These are phyloP conservation scores for Cyclophora albipunctata DNA, from an alignment of 2,888 invertebrate species.

Conservation along the genomic window DNA sequence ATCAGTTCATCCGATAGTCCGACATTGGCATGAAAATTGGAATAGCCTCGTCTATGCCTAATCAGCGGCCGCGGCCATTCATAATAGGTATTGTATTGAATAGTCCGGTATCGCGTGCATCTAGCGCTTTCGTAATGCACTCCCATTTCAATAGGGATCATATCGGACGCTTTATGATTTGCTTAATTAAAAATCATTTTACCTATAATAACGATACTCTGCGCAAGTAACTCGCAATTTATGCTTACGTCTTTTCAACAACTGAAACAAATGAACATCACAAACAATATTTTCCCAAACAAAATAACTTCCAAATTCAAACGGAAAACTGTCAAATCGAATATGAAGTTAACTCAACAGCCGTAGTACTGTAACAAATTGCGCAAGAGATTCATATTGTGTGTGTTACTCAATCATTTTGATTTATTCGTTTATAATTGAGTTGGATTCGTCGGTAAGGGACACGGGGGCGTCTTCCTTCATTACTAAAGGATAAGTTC, in stretches of 20 bases:
- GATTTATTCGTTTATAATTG: constrained; percentile 64
- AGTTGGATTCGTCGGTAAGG: constrained; percentile 40
- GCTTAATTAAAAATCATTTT: constrained; percentile 9
- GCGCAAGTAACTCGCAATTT: too few species aligned
- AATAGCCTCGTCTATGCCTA: not conserved
- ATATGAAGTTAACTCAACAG: constrained; percentile 1
- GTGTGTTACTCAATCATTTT: constrained; percentile 39
- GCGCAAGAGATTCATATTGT: constrained; percentile 11
- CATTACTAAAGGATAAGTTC: constrained; percentile 38
- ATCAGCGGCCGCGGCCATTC: constrained; percentile 29
- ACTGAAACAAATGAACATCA: too few species aligned
- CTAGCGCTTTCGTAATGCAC: constrained; percentile 44
- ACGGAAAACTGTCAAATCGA: not conserved
- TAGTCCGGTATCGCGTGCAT: constrained; percentile 48
- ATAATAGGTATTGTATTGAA: constrained; percentile 64
- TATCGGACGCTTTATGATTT: constrained; percentile 8
- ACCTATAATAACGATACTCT: too few species aligned
- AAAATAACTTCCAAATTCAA: too few species aligned
- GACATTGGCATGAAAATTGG: not conserved
- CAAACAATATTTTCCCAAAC: too few species aligned
- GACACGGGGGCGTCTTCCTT: constrained; percentile 46
- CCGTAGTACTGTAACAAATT: constrained; percentile 9
- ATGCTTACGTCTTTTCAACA: too few species aligned
- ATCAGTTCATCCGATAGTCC: not conserved
- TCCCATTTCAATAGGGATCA: constrained; percentile 39